phyloP scores from a whole-genome alignment of 2,797 vertebrate genomes.

The Syngnathus rostellatus region DNA sequence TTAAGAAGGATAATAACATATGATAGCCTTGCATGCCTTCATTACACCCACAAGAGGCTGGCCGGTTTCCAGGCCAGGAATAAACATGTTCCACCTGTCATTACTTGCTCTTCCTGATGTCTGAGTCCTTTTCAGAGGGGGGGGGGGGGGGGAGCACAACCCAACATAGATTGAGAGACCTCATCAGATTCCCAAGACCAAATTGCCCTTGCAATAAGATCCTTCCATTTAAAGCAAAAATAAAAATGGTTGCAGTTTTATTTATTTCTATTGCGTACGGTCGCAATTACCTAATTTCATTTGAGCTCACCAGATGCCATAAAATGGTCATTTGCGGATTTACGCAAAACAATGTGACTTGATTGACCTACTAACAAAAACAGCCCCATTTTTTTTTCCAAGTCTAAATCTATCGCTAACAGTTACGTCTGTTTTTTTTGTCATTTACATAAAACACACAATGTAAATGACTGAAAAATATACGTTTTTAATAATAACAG shows the following conservation, averaged over 20 bases:
- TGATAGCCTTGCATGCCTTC: slow-evolving; percentile 14
- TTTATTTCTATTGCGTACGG: neutral
- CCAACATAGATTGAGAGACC: neutral
- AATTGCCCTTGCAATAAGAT: slow-evolving; percentile 17
- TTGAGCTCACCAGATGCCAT: neutral
- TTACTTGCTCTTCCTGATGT: slow-evolving; percentile 23
- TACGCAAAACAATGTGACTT: neutral
- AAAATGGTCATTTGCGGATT: neutral
- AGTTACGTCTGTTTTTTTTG: neutral
- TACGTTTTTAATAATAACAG: neutral
- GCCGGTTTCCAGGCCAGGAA: slow-evolving; percentile 24
- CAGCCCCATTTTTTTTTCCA: too few species aligned
- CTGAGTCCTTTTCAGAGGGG: slow-evolving; percentile 24
- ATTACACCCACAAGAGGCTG: slow-evolving; percentile 26
- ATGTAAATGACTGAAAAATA: neutral
- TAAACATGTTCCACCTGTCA: slow-evolving; percentile 35
- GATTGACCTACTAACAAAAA: neutral
- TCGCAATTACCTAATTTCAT: neutral
- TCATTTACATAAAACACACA: neutral
- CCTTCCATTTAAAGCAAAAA: slow-evolving; percentile 10
- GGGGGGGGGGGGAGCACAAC: neutral
- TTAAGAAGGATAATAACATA: neutral
- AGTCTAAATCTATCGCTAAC: neutral
- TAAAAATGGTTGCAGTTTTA: slow-evolving; percentile 15
- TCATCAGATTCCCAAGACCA: slow-evolving; percentile 40